Base-by-base conservation (phyloP, 1,140 invertebrate genomes). In the Hyles vespertilio region DNA sequence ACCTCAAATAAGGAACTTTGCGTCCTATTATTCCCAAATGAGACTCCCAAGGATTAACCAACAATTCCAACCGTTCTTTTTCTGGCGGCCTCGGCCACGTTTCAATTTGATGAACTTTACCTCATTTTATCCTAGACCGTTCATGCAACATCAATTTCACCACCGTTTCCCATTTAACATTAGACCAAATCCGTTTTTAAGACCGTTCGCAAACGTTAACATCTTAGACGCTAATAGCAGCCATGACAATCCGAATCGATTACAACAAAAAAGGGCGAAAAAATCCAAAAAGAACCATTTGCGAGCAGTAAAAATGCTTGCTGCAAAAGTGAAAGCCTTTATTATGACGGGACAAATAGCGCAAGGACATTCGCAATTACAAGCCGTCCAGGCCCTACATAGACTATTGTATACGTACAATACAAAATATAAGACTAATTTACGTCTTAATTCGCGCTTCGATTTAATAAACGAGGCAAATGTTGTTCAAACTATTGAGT, bases 341-440 rank as follows among this genome's bases (percentile, higher is more conserved):
- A 8, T 40, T 40, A 5, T 40, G 36, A 5, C 36, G 8, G 36
- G 36, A 40, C 50, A 61, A 40, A 51, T 81, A 3, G 8, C 43
- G n/a, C 45, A 44, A 8, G 72, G 71, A 9, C 71, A 66, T 45
- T 47, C 32, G 2, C 58, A 71, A 10, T 45, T 49, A 3, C 36
- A 67, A 11, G 73, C 67, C 32, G 60, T 81, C 46, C 48, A 70
- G 11, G 56, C 67, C 0, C 50, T 86, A 1, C 72, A 76, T 6
- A 74, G 49, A 50, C 59, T 86, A 3, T 72, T 86, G 33, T 58
- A 75, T 3, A 68, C 69, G 5, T 86, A 81, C 48, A 88, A 88
- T 57, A 51, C 8, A 5, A 77, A 63, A 56, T 85, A 77, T 48
- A 74, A 72, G 52, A 53, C 73, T 36, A 76, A 62, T 64, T 22